These are phyloP conservation scores for Lepidotrigona ventralis DNA, from an alignment of 1,140 invertebrate genomes.

Conservation along the genomic window DNA sequence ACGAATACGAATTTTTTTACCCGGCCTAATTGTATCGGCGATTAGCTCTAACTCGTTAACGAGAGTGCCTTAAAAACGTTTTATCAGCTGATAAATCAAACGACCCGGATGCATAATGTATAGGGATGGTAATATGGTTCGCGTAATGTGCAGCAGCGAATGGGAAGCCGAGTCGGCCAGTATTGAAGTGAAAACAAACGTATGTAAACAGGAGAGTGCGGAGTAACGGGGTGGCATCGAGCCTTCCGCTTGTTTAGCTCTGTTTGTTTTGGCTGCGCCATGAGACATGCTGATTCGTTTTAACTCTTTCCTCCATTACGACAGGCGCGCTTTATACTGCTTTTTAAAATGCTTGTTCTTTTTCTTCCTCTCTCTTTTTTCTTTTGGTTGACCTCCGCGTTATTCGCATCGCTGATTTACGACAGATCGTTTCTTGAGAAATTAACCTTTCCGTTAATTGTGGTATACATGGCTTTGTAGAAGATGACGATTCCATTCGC, in stretches of 20 bases:
- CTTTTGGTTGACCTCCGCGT: not conserved
- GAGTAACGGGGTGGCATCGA: constrained; percentile 14
- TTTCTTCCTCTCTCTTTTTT: not conserved
- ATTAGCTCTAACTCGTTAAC: constrained; percentile 40
- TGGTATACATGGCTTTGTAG: not conserved
- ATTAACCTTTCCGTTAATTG: not conserved
- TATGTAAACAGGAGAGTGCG: constrained; percentile 35
- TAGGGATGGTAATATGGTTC: constrained; percentile 14
- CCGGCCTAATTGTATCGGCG: constrained; percentile 14
- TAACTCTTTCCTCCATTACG: constrained; percentile 35
- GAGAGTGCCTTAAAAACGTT: constrained; percentile 11
- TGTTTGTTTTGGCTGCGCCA: constrained; percentile 49
- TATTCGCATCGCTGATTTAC: constrained; percentile 3
- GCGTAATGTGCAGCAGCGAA: constrained; percentile 31
- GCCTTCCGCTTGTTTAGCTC: constrained; percentile 45
- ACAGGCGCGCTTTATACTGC: constrained; percentile 33
- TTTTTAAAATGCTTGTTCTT: constrained; percentile 16
- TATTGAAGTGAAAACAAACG: constrained; percentile 41
- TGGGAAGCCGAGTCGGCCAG: constrained; percentile 18
- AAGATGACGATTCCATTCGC: not conserved
- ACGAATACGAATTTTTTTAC: constrained; percentile 3
- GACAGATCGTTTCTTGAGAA: constrained; percentile 12
- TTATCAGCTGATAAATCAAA: constrained; percentile 37
- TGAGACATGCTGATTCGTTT: constrained; percentile 29
- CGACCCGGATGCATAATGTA: constrained; percentile 6